Evolutionary conservation across 2,113 vertebrate species (phyloP), one percentile per base, ranked within the genome.

Genomic region (Plotosus lineatus): DNA sequence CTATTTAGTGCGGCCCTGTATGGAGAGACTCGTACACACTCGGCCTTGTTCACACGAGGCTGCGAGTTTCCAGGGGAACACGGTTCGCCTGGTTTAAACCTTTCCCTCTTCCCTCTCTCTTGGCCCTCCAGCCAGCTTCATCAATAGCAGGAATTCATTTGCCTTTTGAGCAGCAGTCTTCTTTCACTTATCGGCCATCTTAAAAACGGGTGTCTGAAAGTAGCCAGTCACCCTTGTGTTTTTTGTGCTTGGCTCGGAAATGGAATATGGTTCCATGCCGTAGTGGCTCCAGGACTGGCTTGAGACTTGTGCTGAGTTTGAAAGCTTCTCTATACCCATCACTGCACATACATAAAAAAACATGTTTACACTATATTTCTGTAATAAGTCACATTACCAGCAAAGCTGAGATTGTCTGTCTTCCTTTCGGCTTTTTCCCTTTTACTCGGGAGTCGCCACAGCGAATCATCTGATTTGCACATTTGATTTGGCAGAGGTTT

Each of bases 21-120:
- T 71, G 68, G 68, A 51, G 69, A 21, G 42, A 55, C n/a, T 46
- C 36, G 53, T n/a, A 28, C 48, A 48, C 44, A 50, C 79, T 74
- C 15, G 3, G 69, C 55, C 78, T 72, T 56, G 23, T 51, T 74
- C 68, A 74, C 44, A 61, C 51, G 36, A 42, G 66, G 66, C 51
- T 48, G 72, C n/a, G 72, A 81, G 79, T 81, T 81, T 81, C 71
- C 58, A 75, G 72, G 72, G 72, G 72, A 81, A 81, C 80, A 75
- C 7, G 58, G 80, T 81, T 76, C 38, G 55, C 72, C 80, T 66
- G 58, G 72, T 66, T 63, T 66, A 81, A 65, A 66, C 74, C 72
- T 58, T 71, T 63, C 23, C 40, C 40, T 40, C 23, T 71, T 50
- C 55, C 50, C 38, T 78, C 33, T 53, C 31, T 12, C 58, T 40